These are phyloP conservation scores for Melieria crassipennis DNA, from an alignment of 2,888 invertebrate genomes.

Conservation along the genomic window DNA sequence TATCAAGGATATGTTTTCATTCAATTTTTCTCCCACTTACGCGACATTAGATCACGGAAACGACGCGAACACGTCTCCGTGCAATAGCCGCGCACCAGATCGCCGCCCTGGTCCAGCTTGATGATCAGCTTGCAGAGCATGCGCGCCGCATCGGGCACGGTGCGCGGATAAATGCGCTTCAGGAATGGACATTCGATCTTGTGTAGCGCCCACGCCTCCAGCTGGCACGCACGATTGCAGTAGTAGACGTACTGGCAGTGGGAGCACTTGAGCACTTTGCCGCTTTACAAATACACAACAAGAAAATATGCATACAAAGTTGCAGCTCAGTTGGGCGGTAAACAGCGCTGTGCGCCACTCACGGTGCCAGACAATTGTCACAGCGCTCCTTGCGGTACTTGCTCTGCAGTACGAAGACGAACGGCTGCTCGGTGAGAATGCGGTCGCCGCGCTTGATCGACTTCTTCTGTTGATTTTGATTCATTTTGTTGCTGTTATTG, in stretches of 20 bases:
- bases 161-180: conserved; percentile 75
- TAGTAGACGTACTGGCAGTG: conserved; percentile 86
- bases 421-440: conserved; percentile 78
- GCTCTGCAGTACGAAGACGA: conserved; percentile 77
- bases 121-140: conserved; percentile 80
- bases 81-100: conserved; percentile 75
- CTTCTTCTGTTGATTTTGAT: conserved; percentile 26
- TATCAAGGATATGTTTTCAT: no score
- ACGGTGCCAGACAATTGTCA: conserved; percentile 81
- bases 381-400: conserved; percentile 77
- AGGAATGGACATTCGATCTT: conserved; percentile 85
- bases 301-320: background rate
- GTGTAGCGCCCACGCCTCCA: conserved; percentile 82
- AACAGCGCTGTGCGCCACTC: conserved; percentile 56
- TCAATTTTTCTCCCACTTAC: conserved; percentile 70
- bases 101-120: conserved; percentile 72
- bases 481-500: conserved; percentile 35
- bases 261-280: conserved; percentile 81
- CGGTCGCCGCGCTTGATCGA: conserved; percentile 69
- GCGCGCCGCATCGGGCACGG: conserved; percentile 84
- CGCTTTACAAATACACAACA: conserved; percentile 65
- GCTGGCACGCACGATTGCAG: conserved; percentile 84
- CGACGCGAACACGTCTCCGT: conserved; percentile 75
- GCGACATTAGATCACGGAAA: conserved; percentile 90
- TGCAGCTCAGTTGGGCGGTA: no score